These are phyloP conservation scores for Acrobasis suavella DNA, from an alignment of 2,888 invertebrate genomes.

Conservation along the genomic window DNA sequence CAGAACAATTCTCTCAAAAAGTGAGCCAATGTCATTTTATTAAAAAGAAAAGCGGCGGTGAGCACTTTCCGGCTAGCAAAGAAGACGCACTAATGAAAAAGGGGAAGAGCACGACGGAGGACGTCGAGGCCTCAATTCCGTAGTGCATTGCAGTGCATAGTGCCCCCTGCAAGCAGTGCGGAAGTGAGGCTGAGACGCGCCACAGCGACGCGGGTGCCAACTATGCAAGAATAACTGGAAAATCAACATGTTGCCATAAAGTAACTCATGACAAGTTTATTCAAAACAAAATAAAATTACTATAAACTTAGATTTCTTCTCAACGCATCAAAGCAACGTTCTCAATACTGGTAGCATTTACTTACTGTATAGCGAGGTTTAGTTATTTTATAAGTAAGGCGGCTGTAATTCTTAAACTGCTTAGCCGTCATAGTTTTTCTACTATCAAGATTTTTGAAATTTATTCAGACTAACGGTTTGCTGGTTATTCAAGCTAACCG, in stretches of 20 bases:
- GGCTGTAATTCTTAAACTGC: no score
- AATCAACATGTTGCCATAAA: not conserved
- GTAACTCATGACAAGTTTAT: no score
- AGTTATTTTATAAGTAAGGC: no score
- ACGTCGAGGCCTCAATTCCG: slow-evolving; percentile 93
- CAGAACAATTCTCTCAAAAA: not conserved
- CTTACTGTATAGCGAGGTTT: no score
- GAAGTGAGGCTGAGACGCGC: slow-evolving; percentile 89
- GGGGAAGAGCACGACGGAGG: slow-evolving; percentile 48
- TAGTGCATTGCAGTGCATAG: slow-evolving; percentile 97
- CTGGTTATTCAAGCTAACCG: no score
- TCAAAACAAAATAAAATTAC: not conserved
- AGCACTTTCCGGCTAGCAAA: slow-evolving; percentile 36
- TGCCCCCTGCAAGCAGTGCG: slow-evolving; percentile 96
- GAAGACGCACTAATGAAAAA: slow-evolving; percentile 37
- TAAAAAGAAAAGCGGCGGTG: slow-evolving; percentile 24
- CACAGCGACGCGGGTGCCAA: slow-evolving; percentile 45
- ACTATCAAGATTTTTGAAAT: no score
- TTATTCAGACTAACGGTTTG: no score
- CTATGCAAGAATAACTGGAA: slow-evolving; percentile 35
- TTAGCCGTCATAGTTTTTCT: no score
- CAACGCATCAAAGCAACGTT: no score
- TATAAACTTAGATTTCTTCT: no score
- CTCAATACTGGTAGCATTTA: no score
- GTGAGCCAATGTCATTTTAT: not conserved